Percentiles rank a stretch among this genome's conserved stretches.
Evolutionary conservation across 1,140 invertebrate genomes (phyloP).

Genomic region (Drosophila chauvacae): DNA sequence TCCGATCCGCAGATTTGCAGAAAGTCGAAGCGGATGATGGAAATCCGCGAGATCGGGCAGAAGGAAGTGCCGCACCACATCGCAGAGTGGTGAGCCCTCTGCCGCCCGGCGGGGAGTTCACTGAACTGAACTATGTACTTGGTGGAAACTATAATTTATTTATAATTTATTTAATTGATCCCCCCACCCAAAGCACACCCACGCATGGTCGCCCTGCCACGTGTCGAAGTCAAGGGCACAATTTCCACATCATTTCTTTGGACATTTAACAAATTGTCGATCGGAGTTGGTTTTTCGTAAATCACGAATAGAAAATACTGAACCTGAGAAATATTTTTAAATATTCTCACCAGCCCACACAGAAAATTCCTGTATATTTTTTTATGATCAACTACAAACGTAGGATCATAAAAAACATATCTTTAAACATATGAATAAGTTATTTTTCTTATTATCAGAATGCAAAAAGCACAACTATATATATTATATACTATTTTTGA

Average conservation of each 20-base stretch:
- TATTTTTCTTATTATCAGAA: constrained; percentile 4
- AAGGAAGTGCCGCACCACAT: constrained; percentile 2
- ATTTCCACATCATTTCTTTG: constrained; percentile 9
- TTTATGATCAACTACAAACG: constrained; percentile 14
- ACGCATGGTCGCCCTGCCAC: neutral
- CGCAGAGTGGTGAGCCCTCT: neutral
- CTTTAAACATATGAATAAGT: constrained; percentile 9
- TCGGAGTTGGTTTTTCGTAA: neutral
- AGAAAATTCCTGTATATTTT: constrained; percentile 4
- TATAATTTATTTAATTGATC: constrained; percentile 5
- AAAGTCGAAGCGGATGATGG: constrained; percentile 10
- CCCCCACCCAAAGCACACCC: neutral
- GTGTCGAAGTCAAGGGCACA: constrained; percentile 21
- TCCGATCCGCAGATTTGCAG: constrained; percentile 37
- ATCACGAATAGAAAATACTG: neutral
- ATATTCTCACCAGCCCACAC: constrained; percentile 6
- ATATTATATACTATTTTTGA: constrained; percentile 7
- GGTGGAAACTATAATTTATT: neutral
- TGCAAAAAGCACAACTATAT: neutral
- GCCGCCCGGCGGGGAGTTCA: constrained; percentile 8
- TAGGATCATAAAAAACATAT: constrained; percentile 17
- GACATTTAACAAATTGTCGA: constrained; percentile 24
- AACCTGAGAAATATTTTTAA: neutral
- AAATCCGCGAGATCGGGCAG: neutral
- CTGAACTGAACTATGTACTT: constrained; percentile 10